Percentiles rank a stretch among this genome's conserved stretches.
Evolutionary conservation across 2,797 vertebrate genomes (phyloP).

Genomic region (Pitangus sulphuratus): DNA sequence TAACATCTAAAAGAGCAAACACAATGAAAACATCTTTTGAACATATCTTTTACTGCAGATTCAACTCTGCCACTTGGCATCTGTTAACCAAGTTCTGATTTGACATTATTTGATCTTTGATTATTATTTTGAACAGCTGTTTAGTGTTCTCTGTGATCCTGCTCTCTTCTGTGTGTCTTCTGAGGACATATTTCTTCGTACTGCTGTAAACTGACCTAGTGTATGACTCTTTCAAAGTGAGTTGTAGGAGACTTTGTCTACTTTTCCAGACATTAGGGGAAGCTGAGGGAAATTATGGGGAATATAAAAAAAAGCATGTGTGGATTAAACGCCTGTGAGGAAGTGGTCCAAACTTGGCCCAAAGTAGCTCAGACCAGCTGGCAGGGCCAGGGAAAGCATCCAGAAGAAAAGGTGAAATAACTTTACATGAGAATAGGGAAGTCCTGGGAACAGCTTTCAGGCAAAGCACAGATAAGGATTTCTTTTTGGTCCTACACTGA

Average conservation of each 20-base stretch:
- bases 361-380: not conserved
- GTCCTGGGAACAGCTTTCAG: not conserved
- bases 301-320: not conserved
- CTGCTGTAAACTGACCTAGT: constrained; percentile 23
- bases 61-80: not conserved
- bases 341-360: not conserved
- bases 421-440: not conserved
- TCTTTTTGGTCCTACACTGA: not conserved
- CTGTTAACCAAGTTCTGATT: not conserved
- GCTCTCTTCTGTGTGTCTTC: not conserved
- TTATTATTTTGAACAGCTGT: not conserved
- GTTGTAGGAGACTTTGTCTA: constrained; percentile 16
- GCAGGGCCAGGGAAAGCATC: not conserved
- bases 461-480: not conserved
- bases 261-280: constrained; percentile 42
- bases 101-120: not conserved
- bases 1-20: not conserved
- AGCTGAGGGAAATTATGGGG: not conserved
- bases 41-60: not conserved
- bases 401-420: not conserved
- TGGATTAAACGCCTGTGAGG: not conserved
- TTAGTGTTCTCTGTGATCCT: not conserved
- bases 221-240: not conserved
- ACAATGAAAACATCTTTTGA: not conserved
- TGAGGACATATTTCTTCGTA: constrained; percentile 30